phyloP scores from a whole-genome alignment of 2,888 invertebrate species.

The Sthenelais limicola region DNA sequence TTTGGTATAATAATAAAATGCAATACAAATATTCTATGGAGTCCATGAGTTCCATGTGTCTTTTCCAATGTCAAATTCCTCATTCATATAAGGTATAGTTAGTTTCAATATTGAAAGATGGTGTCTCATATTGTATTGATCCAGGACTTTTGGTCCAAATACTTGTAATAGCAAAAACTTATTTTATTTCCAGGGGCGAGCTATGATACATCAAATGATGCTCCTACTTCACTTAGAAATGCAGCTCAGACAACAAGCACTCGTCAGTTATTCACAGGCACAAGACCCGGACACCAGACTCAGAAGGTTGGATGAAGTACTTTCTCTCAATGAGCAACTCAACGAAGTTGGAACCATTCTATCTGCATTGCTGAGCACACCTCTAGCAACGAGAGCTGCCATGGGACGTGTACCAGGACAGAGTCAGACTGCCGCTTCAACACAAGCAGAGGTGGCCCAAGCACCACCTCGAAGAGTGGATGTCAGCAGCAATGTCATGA shows the following conservation, averaged over 20 bases:
- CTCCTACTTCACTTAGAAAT: constrained; percentile 52
- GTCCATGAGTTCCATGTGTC: too few relatives aligned
- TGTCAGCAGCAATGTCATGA: constrained; percentile 15
- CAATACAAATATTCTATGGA: too few relatives aligned
- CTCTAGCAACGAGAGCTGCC: constrained; percentile 28
- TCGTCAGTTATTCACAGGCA: constrained; percentile 42
- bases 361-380: constrained; percentile 46
- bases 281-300: constrained; percentile 39
- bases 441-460: background rate
- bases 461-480: constrained; percentile 2
- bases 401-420: too few relatives aligned
- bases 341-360: constrained; percentile 51
- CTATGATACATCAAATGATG: constrained; percentile 53
- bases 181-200: constrained; percentile 45
- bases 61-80: too few relatives aligned
- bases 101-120: too few relatives aligned
- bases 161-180: too few relatives aligned
- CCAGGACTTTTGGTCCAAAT: too few relatives aligned
- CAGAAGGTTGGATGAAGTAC: constrained; percentile 49
- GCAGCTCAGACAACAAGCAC: constrained; percentile 51
- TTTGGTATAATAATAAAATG: too few relatives aligned
- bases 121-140: too few relatives aligned
- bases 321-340: constrained; percentile 52
- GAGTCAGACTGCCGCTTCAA: background rate
- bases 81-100: too few relatives aligned